A percentile compares a stretch with the other conserved stretches of the same genome.
Evolutionary conservation across 2,888 invertebrate genomes (phyloP).

Genomic region (Pollenia griseotomentosa): DNA sequence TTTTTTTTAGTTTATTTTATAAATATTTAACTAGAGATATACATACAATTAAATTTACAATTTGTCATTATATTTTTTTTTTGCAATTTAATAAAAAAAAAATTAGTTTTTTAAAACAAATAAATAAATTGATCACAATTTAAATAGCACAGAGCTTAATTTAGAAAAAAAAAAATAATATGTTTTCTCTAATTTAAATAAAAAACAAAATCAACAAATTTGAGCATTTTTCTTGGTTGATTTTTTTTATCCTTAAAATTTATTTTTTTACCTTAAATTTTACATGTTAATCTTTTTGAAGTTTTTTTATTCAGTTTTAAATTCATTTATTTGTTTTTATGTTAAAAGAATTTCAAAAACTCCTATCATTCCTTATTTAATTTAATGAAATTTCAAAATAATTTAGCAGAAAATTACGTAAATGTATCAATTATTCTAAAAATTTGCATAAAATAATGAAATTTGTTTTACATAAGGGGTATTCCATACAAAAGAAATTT

Average conservation of each 20-base stretch:
- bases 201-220: conserved; percentile 14
- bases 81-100: background rate
- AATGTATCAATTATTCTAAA: background rate
- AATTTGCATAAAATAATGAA: background rate
- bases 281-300: background rate
- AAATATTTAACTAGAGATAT: conserved; percentile 57
- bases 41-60: conserved; percentile 66
- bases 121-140: conserved; percentile 31
- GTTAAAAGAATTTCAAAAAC: background rate
- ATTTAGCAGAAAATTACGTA: conserved; percentile 1
- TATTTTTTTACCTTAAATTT: background rate
- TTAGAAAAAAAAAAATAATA: background rate
- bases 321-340: background rate
- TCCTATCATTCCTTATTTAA: background rate
- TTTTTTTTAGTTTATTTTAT: conserved; percentile 31
- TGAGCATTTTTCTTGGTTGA: background rate
- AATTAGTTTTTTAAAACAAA: background rate
- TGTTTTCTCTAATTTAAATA: conserved; percentile 1
- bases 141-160: background rate
- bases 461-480: background rate
- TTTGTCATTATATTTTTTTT: conserved; percentile 47
- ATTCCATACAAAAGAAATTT: background rate
- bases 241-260: background rate
- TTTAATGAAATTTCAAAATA: background rate
- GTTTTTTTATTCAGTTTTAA: too few species aligned